Percentiles rank a stretch among this genome's conserved stretches.
Evolutionary conservation across 2,797 vertebrate genomes (phyloP).

Genomic region (Spatula clypeata): DNA sequence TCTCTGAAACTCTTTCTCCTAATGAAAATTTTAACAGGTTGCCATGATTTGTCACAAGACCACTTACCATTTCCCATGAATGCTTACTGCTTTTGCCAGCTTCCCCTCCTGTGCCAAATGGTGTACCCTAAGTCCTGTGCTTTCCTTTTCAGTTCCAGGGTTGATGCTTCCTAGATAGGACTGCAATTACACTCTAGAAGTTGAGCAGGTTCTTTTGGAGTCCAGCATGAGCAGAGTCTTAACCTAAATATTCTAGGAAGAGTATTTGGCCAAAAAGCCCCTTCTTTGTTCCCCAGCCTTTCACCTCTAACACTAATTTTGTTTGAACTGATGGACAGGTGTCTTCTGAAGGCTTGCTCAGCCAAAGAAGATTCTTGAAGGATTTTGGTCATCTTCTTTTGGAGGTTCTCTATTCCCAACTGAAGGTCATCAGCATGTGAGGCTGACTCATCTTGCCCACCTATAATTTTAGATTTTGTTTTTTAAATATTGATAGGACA

Average conservation of each 20-base stretch:
- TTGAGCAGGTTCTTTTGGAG: not conserved
- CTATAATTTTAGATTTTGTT: not conserved
- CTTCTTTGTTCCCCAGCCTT: not conserved
- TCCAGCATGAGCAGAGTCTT: not conserved
- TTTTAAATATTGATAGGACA: not conserved
- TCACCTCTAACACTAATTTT: not conserved
- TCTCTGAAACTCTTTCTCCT: not conserved
- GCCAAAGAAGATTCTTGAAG: not conserved
- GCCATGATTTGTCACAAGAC: not conserved
- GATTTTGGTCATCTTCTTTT: not conserved
- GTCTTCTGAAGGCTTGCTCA: not conserved
- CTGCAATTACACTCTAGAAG: not conserved
- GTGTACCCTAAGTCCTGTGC: not conserved
- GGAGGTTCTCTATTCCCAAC: not conserved
- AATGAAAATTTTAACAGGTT: not conserved
- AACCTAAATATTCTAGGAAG: not conserved
- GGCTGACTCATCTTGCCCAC: not conserved
- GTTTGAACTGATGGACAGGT: not conserved
- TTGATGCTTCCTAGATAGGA: not conserved
- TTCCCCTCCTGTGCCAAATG: not conserved
- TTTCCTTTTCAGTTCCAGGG: not conserved
- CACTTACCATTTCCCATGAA: not conserved
- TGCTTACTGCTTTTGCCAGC: not conserved
- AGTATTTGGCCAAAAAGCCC: not conserved
- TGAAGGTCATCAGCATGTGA: not conserved